Conservation (phyloP, 2,113 vertebrate species). For the Lepus timidus region DNA sequence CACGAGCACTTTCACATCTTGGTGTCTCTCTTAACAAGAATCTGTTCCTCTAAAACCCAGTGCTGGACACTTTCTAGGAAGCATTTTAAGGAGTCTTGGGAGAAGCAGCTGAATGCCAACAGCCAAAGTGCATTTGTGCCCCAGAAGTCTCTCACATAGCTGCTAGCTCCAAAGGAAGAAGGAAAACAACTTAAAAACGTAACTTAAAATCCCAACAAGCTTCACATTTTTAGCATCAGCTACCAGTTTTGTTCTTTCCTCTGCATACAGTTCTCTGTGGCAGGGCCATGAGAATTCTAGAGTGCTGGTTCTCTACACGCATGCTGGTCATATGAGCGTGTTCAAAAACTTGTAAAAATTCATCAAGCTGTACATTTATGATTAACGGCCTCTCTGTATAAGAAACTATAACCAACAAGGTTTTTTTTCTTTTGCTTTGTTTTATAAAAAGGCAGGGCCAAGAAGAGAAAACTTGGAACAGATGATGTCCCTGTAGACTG, state of each 20-base stretch:
- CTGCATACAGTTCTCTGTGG: not conserved
- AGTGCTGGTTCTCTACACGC: not conserved
- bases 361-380: not conserved
- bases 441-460: not conserved
- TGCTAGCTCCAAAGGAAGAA: not conserved
- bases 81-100: conserved; percentile 51
- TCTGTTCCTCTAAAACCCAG: conserved; percentile 5
- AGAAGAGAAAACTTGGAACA: not conserved
- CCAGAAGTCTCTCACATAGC: not conserved
- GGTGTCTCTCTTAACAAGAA: not conserved
- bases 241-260: not conserved
- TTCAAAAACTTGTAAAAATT: not conserved
- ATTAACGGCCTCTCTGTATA: not conserved
- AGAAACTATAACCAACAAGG: not conserved
- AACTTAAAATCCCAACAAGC: not conserved
- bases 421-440: not conserved
- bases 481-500: not conserved
- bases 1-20: not conserved
- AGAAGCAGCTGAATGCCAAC: conserved; percentile 20
- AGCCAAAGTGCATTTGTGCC: conserved; percentile 3
- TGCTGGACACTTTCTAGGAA: conserved; percentile 2
- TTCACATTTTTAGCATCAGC: not conserved
- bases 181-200: not conserved
- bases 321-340: not conserved
- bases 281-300: not conserved